These are phyloP conservation scores for Enteromius thamalakanensis DNA, from an alignment of 2,797 vertebrate genomes.

Conservation along the genomic window DNA sequence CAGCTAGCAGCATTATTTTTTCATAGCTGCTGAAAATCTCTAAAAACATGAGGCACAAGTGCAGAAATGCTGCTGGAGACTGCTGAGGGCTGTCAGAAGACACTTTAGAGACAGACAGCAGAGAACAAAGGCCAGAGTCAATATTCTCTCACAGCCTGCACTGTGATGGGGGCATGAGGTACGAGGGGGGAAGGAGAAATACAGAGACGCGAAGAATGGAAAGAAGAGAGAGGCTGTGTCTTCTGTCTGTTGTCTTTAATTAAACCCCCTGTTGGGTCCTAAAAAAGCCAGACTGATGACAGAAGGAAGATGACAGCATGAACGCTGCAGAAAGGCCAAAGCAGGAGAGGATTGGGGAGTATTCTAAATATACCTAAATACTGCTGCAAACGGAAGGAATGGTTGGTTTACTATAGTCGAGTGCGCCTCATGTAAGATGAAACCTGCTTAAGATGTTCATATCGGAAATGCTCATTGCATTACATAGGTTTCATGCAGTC, in stretches of 20 bases:
- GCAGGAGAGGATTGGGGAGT: background rate
- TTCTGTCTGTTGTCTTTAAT: slow-evolving; percentile 57
- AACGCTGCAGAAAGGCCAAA: slow-evolving; percentile 30
- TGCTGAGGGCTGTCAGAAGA: slow-evolving; percentile 50
- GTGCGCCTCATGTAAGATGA: background rate
- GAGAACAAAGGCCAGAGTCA: slow-evolving; percentile 58
- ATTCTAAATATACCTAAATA: slow-evolving; percentile 24
- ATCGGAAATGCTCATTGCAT: background rate
- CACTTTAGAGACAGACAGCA: slow-evolving; percentile 27
- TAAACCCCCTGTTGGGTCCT: slow-evolving; percentile 43
- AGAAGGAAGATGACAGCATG: slow-evolving; percentile 19
- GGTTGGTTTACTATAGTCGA: background rate
- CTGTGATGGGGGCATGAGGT: slow-evolving; percentile 44
- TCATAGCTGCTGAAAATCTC: slow-evolving; percentile 25
- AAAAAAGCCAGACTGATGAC: slow-evolving; percentile 46
- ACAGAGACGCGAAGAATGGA: background rate
- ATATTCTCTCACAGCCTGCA: slow-evolving; percentile 43
- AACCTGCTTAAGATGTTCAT: background rate
- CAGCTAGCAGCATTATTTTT: slow-evolving; percentile 29
- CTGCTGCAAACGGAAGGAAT: background rate
- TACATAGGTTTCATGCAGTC: background rate
- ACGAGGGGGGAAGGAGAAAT: slow-evolving; percentile 16
- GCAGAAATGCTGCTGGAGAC: slow-evolving; percentile 35
- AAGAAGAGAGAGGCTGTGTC: slow-evolving; percentile 35
- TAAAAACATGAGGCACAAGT: slow-evolving; percentile 8